Percentiles rank a stretch among this genome's conserved stretches.
Conservation (phyloP, 1,140 invertebrate species). For the Drosophila kikkawai region DNA sequence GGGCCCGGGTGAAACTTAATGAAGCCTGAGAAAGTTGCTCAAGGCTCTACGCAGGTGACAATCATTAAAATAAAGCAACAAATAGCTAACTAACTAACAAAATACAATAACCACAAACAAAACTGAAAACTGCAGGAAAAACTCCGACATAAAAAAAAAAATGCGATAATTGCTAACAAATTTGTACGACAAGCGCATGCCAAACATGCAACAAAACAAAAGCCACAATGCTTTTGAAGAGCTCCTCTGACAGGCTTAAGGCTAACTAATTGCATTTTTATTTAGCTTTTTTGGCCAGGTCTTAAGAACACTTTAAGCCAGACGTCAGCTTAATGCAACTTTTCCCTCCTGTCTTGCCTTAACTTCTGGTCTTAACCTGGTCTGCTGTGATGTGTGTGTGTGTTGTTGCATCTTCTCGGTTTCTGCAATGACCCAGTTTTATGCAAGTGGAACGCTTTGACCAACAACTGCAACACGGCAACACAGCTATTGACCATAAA, state of each 20-base stretch:
- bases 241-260: slow-evolving; percentile 28
- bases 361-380: slow-evolving; percentile 20
- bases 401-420: slow-evolving; percentile 24
- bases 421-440: slow-evolving; percentile 76
- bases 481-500: slow-evolving; percentile 69
- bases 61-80: slow-evolving; percentile 59
- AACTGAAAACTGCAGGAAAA: slow-evolving; percentile 21
- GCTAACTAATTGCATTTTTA: slow-evolving; percentile 41
- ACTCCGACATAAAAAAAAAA: slow-evolving; percentile 28
- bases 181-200: slow-evolving; percentile 60
- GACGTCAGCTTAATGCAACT: neutral
- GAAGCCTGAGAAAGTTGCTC: slow-evolving; percentile 77
- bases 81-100: slow-evolving; percentile 34
- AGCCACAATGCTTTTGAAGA: slow-evolving; percentile 27
- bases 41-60: slow-evolving; percentile 64
- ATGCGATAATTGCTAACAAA: slow-evolving; percentile 78
- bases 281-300: slow-evolving; percentile 24
- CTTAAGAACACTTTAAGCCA: slow-evolving; percentile 21
- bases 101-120: slow-evolving; percentile 40
- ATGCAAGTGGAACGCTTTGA: slow-evolving; percentile 81
- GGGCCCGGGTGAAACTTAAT: slow-evolving; percentile 74
- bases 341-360: slow-evolving; percentile 11
- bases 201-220: slow-evolving; percentile 50
- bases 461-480: slow-evolving; percentile 54
- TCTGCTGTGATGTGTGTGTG: slow-evolving; percentile 1